Base-by-base conservation (phyloP, 2,113 vertebrate genomes). In the Pangasianodon gigas region DNA sequence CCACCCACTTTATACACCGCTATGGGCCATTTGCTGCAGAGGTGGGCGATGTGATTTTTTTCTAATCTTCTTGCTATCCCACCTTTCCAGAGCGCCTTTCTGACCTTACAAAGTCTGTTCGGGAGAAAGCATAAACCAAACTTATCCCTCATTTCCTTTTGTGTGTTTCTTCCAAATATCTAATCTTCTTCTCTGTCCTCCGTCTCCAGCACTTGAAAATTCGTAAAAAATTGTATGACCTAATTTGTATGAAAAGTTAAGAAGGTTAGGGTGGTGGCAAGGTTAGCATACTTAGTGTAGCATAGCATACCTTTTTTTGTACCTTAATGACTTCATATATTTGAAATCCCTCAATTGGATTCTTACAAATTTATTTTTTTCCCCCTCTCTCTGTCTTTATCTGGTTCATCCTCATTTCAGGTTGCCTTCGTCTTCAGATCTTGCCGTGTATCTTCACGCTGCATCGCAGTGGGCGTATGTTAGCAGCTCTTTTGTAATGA, bases 401-500 rank as follows among this genome's bases (percentile, higher is more conserved):
- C 82, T 44, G 37, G 54, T 54, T 84, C 56, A 41, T 60, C 29
- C 21, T 84, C 11, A 6, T 62, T 24, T 41, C 82, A 14, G 54
- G 26, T 84, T 41, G 82, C 4, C 81, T 62, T 84, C 6, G 37
- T 84, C 56, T 84, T 54, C 81, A 60, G 52, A 58, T 60, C 81
- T 83, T 19, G n/a, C 37, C 82, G 1, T 3, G 56, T 84, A 84
- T 60, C 82, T 60, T 41, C n/a, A 10, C 37, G 9, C 82, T 60
- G 82, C 82, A 62, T 44, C 56, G 56, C 56, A 1, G 82, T 84
- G 82, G 82, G 56, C 82, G 82, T 60, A 26, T 26, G 82, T 44
- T 60, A 24, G 54, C 21, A 60, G 82, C 19, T 60, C 82, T 84
- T 44, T 84, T 84, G 54, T 84, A 60, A 84, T 84, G 21, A 60